Evolutionary conservation across 2,113 vertebrate species (phyloP).

Genomic region (Athene noctua): DNA sequence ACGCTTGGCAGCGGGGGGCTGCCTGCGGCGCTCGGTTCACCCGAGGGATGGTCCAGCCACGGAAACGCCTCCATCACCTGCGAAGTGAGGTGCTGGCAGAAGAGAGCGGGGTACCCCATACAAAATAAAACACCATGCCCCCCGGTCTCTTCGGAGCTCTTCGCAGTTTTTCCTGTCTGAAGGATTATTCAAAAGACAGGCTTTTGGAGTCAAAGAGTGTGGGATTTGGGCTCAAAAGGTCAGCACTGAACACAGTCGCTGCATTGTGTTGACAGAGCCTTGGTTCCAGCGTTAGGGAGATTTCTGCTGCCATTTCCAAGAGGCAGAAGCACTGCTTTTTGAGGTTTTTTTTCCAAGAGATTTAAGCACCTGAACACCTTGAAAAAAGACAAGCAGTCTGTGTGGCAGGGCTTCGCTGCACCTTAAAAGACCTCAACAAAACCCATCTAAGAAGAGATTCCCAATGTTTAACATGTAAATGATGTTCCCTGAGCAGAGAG

Average conservation of each 20-base stretch:
- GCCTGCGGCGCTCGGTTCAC: accelerated
- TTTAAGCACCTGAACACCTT: background rate
- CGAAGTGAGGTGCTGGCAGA: background rate
- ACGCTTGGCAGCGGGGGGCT: background rate
- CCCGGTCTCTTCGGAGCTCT: accelerated
- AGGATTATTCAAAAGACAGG: background rate
- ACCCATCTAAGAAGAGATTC: background rate
- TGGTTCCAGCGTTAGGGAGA: background rate
- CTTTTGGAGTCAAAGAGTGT: background rate
- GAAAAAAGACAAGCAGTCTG: background rate
- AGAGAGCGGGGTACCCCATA: accelerated
- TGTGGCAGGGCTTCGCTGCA: background rate
- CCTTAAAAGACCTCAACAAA: background rate
- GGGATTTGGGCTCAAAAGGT: background rate
- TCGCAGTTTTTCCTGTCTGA: background rate
- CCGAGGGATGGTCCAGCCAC: background rate
- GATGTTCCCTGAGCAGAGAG: background rate
- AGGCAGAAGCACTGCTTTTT: background rate
- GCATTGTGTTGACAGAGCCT: background rate
- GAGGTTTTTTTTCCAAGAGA: background rate
- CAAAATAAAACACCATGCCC: background rate
- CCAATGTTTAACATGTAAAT: accelerated
- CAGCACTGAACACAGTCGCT: background rate
- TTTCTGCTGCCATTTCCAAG: background rate
- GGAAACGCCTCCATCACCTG: accelerated